Percentiles rank a stretch among this genome's conserved stretches.
Conservation (phyloP, 2,888 invertebrate species). For the Leucoma salicis region DNA sequence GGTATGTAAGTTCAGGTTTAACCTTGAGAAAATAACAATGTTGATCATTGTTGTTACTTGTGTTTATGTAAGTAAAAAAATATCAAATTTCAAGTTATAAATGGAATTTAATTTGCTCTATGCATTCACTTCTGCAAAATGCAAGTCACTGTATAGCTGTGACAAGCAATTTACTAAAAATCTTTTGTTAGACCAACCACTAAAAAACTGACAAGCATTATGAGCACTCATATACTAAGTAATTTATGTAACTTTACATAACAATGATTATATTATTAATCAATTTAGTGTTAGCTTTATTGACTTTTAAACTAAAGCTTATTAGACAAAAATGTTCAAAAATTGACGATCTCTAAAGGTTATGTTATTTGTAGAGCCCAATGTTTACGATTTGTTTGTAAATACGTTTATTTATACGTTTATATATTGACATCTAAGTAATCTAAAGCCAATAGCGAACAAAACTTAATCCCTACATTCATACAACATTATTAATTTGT, state of each 20-base stretch:
- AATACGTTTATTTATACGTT: slow-evolving; percentile 11
- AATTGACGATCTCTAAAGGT: too few species aligned
- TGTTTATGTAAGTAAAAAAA: slow-evolving; percentile 1
- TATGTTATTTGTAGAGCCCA: slow-evolving; percentile 15
- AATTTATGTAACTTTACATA: too few species aligned
- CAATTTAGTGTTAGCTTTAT: too few species aligned
- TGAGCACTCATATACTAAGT: not conserved
- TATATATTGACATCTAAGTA: not conserved
- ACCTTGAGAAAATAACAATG: slow-evolving; percentile 21
- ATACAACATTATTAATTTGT: slow-evolving; percentile 47
- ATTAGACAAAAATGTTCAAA: too few species aligned
- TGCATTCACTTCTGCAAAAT: not conserved
- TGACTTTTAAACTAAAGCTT: too few species aligned
- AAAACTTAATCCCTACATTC: slow-evolving; percentile 16
- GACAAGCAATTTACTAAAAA: not conserved
- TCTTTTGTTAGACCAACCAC: not conserved
- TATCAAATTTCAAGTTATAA: not conserved
- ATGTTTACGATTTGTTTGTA: slow-evolving; percentile 28
- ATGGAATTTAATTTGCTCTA: not conserved
- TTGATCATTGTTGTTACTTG: slow-evolving; percentile 6
- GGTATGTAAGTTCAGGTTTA: too few species aligned
- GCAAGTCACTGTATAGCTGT: slow-evolving; percentile 9
- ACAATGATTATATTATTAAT: too few species aligned
- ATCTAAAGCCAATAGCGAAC: slow-evolving; percentile 5
- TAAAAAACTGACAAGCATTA: not conserved